Base-by-base conservation (phyloP, 2,797 vertebrate species). In the Sebastes elongatus region DNA sequence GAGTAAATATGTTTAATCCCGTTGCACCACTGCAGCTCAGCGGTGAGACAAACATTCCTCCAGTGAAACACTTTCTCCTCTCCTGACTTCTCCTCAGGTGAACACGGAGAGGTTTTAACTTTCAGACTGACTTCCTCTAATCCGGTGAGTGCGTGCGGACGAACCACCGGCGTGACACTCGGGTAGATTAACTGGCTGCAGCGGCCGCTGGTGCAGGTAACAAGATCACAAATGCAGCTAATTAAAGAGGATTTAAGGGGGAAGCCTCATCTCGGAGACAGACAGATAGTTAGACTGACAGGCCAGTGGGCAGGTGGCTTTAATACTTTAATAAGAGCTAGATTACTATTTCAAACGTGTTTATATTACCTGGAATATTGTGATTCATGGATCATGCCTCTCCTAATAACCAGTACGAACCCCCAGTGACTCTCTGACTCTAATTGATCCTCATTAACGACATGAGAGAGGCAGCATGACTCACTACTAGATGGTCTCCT, bases 1-100 rank as follows among this genome's bases (percentile, higher is more conserved):
- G 30, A 6, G 32, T 57, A 69, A 88, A 80, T 27, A 61, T 55
- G 57, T 62, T 3, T 81, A 88, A 86, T 89, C 89, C 86, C 63
- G 60, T 86, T 83, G 28, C 69, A 30, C 1, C 65, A 72, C 33
- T 7, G 32, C 53, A 13, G 72, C 60, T 78, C 66, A 35, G 35
- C 0, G 52, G 6, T 27, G n/a, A 38, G 46, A 28, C 71, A 62
- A 74, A 84, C 83, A 75, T 83, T 82, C 18, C 77, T 62, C 13
- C 56, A 3, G 32, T 4, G 32, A 69, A 75, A 71, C 74, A 4
- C 46, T 1, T 18, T 53, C 56, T 20, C 20, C 59, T 61, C 55
- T 1, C 10, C 6, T 38, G 46, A 68, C 57, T 69, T 60, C 68
- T 63, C 59, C 6, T 46, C 20, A 18, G 82, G 77, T 16, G 57